Evolutionary conservation across 2,888 invertebrate species (phyloP), one percentile per base, ranked within the genome.

Genomic region (Euzetes globulus): DNA sequence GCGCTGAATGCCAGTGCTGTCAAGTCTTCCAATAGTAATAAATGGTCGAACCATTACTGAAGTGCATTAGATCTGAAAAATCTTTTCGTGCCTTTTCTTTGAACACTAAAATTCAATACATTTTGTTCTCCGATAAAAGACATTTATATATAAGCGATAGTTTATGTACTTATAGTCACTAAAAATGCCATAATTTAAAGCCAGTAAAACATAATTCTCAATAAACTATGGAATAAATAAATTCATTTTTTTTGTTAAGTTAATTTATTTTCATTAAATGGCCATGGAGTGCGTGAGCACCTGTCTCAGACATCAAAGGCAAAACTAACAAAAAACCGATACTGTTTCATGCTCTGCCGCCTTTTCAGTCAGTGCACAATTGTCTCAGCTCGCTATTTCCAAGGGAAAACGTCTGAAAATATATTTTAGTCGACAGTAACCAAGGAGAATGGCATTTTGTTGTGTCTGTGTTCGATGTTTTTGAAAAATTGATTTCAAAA

Each of bases 21-120:
- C 65, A 65, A 37, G 19, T n/a, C 65, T 37, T 37, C 9, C 17
- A 65, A 65, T 37, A 65, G 33, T 33, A 65, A 65, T 65, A 65
- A 65, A 65, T 65, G 65, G 29, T 29, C 27, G 2, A 6, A n/a
- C 55, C 55, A 55, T 55, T 55, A 55, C 55, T 55, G 9, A 7
- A 55, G 15, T 25, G 47, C 11, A 47, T 17, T n/a, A 58, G 13
- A 65, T n/a, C 29, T 65, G 5, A 29, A 60, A 60, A 60, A 60
- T 25, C 27, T 60, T 60, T 29, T 60, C 29, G 33, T 60, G 29
- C 25, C 27, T 33, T 65, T 65, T 2, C 13, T 65, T n/a, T 15
- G 29, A n/a, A 29, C 27, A 60, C 13, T 60, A 9, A 29, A 19
- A n/a, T 33, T 29, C 27, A n/a, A 55, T 55, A 55, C 55, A 55